Base-by-base conservation (phyloP, 2,888 invertebrate genomes). In the Rotaria socialis region DNA sequence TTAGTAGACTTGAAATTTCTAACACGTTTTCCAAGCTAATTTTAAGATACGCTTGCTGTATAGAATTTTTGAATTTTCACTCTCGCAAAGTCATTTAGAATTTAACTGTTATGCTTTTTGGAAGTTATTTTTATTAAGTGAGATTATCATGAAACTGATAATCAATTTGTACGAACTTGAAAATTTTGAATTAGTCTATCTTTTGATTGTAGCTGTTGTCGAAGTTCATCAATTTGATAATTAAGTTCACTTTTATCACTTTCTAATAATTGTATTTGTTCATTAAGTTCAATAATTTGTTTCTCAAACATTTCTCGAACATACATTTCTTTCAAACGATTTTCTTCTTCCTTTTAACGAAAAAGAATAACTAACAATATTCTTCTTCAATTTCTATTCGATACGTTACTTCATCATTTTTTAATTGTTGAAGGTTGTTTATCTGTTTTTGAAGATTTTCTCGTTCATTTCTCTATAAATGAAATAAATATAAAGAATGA, bases 221-320 rank as follows among this genome's bases (percentile, higher is more conserved):
- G 27, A 14, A 75, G 22, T 22, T 75, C 43, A 43, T 43, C 24
- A 3, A 75, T 22, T 43, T 43, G 35, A 19, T 41, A 5, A 43
- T 80, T 2, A 41, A 47, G 22, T 47, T 80, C 43, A 24, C 11
- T 47, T n/a, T 80, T 80, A 24, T 80, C 47, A n/a, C 35, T 47
- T 80, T 80, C 43, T 47, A 80, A 80, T 80, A n/a, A 35, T n/a
- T 80, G 80, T 11, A 80, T 8, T 19, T 80, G 24, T 80, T 80
- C 80, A 24, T 43, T 80, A n/a, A 47, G 24, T 47, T 80, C 43
- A 43, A 47, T 47, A 10, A 80, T n/a, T 80, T 80, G 80, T 47
- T 11, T 24, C 10, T 47, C 80, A 8, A 80, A 6, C 80, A 80
- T 80, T 80, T 80, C 80, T 24, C 80, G 47, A 47, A 80, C 0